Evolutionary conservation across 2,888 invertebrate species (phyloP).

Genomic region (Lepidonotus clava): DNA sequence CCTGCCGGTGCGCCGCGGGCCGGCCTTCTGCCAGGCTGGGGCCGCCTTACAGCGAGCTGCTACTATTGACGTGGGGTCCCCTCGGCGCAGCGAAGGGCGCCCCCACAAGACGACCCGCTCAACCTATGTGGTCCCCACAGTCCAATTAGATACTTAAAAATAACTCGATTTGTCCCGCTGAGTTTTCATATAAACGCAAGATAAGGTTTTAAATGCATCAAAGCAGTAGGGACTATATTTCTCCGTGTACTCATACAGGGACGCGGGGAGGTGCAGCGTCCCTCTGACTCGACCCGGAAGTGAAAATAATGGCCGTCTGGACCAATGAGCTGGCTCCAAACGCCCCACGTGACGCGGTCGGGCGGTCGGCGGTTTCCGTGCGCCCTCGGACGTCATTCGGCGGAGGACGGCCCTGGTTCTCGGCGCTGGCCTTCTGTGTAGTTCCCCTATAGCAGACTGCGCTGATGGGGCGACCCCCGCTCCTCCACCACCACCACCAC

Average conservation of each 20-base stretch:
- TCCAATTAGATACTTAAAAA: not conserved
- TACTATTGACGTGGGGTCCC: constrained; percentile 3
- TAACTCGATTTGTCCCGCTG: constrained; percentile 26
- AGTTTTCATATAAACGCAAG: not conserved
- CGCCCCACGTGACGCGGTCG: constrained; percentile 47
- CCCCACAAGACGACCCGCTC: not conserved
- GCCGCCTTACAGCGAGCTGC: not conserved
- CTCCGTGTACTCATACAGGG: not conserved
- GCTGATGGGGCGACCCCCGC: too few relatives aligned
- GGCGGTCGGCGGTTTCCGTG: constrained; percentile 53
- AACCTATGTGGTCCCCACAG: too few relatives aligned
- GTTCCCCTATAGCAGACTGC: too few relatives aligned
- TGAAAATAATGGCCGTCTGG: not conserved
- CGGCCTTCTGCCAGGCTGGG: constrained; percentile 28
- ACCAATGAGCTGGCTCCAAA: not conserved
- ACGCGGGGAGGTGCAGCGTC: not conserved
- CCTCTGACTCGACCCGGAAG: constrained; percentile 37
- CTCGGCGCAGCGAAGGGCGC: not conserved
- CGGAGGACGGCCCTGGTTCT: constrained; percentile 40
- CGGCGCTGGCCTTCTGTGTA: too few relatives aligned
- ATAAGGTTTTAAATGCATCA: not conserved
- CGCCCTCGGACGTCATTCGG: constrained; percentile 54
- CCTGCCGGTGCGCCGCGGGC: constrained; percentile 33
- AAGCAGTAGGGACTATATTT: not conserved
- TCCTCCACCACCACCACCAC: too few relatives aligned